Percentiles rank a stretch among this genome's conserved stretches.
Conservation (phyloP, 37 sponge, comb jelly and placozoan species). For the Bolinopsis microptera region DNA sequence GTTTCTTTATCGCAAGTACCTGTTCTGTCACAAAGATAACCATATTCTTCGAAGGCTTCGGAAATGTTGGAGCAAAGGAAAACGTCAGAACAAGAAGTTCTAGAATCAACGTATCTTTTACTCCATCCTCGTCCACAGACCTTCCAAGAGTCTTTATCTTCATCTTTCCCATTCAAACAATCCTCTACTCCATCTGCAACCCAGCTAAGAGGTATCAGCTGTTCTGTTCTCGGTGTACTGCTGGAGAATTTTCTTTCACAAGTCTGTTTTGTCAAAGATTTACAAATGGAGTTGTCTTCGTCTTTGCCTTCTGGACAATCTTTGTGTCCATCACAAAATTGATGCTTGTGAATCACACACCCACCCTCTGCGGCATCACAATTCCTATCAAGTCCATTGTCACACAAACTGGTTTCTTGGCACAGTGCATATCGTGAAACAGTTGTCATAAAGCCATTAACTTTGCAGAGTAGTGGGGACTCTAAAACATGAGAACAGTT, state of each 20-base stretch:
- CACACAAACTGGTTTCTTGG: not conserved
- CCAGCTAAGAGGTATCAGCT: not conserved
- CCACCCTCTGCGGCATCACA: conserved; percentile 42
- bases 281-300: not conserved
- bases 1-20: not conserved
- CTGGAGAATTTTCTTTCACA: not conserved
- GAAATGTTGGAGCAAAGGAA: not conserved
- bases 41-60: not conserved
- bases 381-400: not conserved
- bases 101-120: not conserved
- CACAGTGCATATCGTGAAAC: not conserved
- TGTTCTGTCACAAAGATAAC: not conserved
- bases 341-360: conserved; percentile 9
- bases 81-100: not conserved
- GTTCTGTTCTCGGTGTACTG: too few species aligned
- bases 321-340: not conserved
- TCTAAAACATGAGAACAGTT: not conserved
- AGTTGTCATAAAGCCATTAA: not conserved
- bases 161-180: not conserved
- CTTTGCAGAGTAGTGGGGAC: conserved; percentile 41
- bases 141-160: not conserved
- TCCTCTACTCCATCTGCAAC: conserved; percentile 25
- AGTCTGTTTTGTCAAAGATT: not conserved
- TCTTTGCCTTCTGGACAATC: conserved; percentile 22
- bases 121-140: not conserved